Evolutionary conservation across 2,797 vertebrate species (phyloP), one percentile per base, ranked within the genome.

Genomic region (Argya squamiceps): DNA sequence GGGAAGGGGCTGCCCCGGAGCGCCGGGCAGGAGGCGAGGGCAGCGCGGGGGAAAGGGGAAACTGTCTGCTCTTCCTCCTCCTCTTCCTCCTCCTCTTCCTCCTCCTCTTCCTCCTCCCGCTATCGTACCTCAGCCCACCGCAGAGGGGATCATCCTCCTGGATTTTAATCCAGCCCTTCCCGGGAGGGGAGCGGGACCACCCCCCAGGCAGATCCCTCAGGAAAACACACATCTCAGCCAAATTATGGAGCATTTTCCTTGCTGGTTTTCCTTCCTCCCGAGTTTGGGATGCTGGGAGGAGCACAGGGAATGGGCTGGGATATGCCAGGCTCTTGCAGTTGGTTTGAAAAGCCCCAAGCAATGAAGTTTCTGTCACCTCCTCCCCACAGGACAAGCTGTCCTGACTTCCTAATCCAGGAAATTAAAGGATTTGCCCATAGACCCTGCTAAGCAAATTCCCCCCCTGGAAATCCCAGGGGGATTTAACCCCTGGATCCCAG

Each of bases 331-430:
- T 59, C 52, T 26, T 19, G 39, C 10, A 29, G 26, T 10, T 0
- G 1, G 15, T 34, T 53, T 36, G 84, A 71, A 82, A 84, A 79
- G 46, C 46, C 19, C 68, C 3, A 3, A 11, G 19, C 56, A 47
- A 30, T 60, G 75, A 83, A 52, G 41, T 81, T 86, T 71, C 71
- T 77, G 79, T 62, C 3, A 0, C 24, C 37, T 90, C 15, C 29
- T 83, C 67, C 44, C 17, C 1, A 24, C 74, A 56, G 79, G 70
- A 70, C 79, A 47, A 74, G 34, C 76, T 70, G 82, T 7, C 36
- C 68, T 95, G 87, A 15, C 89, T 92, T 82, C 84, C 62, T 97
- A 97, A 97, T 97, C 96, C 94, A 93, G 95, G 92, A 97, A 97
- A 97, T 97, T 89, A 97, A 96, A 92, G 89, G 95, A 93, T 97